Conservation (phyloP, 2,113 vertebrate genomes). For the Amphilophus citrinellus region DNA sequence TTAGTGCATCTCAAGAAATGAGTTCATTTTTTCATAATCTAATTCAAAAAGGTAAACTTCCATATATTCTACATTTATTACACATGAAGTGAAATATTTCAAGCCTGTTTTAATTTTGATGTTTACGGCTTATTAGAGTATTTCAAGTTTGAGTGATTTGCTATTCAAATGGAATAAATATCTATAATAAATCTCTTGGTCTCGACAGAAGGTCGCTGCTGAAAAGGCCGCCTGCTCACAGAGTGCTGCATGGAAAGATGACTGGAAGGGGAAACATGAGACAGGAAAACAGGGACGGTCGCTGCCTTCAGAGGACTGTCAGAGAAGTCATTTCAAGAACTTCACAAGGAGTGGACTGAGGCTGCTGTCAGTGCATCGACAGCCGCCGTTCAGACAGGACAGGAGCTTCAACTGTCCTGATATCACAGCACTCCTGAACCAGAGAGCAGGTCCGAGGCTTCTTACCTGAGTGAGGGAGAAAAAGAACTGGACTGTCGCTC, state of each 20-base stretch:
- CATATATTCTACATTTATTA: background rate
- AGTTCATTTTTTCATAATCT: background rate
- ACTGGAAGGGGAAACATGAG: background rate
- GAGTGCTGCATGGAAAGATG: background rate
- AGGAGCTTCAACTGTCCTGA: background rate
- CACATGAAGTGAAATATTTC: fast-evolving
- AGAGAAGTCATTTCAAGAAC: background rate
- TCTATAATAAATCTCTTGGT: too few species aligned
- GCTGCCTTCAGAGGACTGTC: background rate
- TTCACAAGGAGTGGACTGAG: background rate
- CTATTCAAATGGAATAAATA: background rate
- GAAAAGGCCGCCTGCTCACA: background rate
- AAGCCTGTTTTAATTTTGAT: background rate
- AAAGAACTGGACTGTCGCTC: background rate
- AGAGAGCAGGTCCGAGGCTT: background rate
- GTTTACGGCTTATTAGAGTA: background rate
- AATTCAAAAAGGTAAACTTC: background rate
- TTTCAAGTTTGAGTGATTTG: background rate
- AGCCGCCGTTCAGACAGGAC: too few species aligned
- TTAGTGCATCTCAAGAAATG: too few species aligned
- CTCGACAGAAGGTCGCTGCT: background rate
- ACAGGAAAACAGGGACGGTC: background rate
- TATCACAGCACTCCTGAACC: background rate
- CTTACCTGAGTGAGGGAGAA: background rate
- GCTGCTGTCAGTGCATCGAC: background rate